Evolutionary conservation across 2,113 vertebrate genomes (phyloP), one percentile per base, ranked within the genome.

Genomic region (Bambusicola thoracicus): DNA sequence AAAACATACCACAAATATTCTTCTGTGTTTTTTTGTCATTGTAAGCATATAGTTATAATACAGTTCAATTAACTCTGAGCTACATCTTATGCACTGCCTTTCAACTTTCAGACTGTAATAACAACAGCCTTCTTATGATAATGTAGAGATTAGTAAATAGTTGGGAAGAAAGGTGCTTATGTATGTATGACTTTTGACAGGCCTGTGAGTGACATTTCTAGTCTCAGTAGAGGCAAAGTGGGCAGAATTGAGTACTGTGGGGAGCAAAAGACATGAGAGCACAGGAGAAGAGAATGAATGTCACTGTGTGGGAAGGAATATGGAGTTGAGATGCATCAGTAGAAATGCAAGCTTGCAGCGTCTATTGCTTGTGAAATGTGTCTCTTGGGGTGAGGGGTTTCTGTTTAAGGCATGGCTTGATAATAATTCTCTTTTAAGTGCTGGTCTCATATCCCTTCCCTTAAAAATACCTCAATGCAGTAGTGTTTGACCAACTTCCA

Each of bases 271-370:
- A 48, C 41, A 67, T 38, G 81, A 84, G 77, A 84, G 67, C 81
- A 70, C 53, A 70, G 70, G 81, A 87, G 86, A 84, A 86, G 46
- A 84, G 84, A 95, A 61, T 87, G 59, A 81, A 89, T 81, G 70
- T 56, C 90, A 41, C 32, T 83, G 69, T 10, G 20, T 95, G 58
- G 85, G 85, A 75, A 89, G 87, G 56, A 91, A 21, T n/a, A 27
- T 15, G 56, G 43, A 38, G 17, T 63, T 91, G 69, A 67, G 78
- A 81, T 72, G 56, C 68, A 78, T 91, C 89, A 61, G 40, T 61
- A 73, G 63, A 73, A 83, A 49, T 61, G 18, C 66, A 59, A 70
- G 32, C 51, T 81, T 70, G 65, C 53, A n/a, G 55, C 82, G 75
- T 73, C 40, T 82, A 0, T 74, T 87, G 34, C 51, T 90, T 2